Evolutionary conservation across 2,888 invertebrate species (phyloP).

Genomic region (Gortyna flavago): DNA sequence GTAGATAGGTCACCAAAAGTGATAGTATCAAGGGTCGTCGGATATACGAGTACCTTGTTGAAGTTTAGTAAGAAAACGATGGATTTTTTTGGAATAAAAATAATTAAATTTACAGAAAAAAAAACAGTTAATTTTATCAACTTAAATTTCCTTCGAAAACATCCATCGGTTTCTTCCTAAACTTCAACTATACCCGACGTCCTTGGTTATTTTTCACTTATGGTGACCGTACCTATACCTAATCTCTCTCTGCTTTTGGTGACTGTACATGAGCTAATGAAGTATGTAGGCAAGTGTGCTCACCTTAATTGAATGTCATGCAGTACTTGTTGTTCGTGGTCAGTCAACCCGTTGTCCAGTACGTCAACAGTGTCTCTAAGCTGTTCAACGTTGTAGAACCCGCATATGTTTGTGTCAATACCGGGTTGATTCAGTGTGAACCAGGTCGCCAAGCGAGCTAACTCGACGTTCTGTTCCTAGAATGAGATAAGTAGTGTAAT

Average conservation of each 20-base stretch:
- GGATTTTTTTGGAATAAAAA: too few species aligned
- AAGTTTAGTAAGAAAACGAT: too few species aligned
- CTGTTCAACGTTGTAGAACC: conserved; percentile 92
- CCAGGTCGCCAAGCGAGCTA: conserved; percentile 93
- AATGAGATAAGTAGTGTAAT: conserved; percentile 26
- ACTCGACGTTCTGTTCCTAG: conserved; percentile 91
- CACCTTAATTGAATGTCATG: conserved; percentile 91
- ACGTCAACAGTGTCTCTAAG: conserved; percentile 92
- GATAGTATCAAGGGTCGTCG: too few species aligned
- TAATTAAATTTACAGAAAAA: too few species aligned
- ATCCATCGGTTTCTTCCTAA: too few species aligned
- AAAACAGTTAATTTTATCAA: too few species aligned
- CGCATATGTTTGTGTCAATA: conserved; percentile 93
- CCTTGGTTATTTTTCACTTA: too few species aligned
- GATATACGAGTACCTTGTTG: too few species aligned
- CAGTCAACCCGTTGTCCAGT: conserved; percentile 91
- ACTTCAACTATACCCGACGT: too few species aligned
- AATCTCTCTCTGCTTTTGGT: neutral
- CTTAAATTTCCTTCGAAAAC: neutral
- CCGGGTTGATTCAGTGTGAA: conserved; percentile 91
- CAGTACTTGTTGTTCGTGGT: conserved; percentile 91
- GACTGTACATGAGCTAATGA: neutral
- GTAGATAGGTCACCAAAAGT: too few species aligned
- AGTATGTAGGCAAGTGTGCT: conserved; percentile 38
- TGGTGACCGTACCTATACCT: neutral